phyloP scores from a whole-genome alignment of 2,113 vertebrate genomes.

The Cnemophilus loriae region DNA sequence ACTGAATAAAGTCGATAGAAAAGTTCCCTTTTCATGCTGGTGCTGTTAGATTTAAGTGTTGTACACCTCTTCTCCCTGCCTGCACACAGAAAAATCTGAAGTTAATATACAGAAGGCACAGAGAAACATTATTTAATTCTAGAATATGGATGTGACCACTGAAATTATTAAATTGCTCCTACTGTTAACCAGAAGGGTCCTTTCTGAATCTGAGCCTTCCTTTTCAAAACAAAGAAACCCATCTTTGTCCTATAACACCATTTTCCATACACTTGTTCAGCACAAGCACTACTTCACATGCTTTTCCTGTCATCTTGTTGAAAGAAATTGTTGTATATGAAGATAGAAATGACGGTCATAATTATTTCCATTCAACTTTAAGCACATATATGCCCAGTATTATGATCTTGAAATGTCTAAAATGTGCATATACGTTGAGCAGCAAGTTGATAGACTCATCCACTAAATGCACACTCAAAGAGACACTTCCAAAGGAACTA shows the following conservation, averaged over 20 bases:
- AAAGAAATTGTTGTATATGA: not conserved
- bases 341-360: not conserved
- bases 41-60: not conserved
- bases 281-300: not conserved
- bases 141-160: not conserved
- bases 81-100: not conserved
- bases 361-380: not conserved
- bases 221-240: not conserved
- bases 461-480: not conserved
- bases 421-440: not conserved
- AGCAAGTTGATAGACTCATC: not conserved
- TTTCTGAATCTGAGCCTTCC: not conserved
- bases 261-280: not conserved
- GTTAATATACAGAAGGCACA: not conserved
- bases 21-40: not conserved
- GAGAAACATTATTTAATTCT: not conserved
- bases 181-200: not conserved
- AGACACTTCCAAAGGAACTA: not conserved
- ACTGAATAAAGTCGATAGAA: not conserved
- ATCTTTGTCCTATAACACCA: not conserved
- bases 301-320: not conserved
- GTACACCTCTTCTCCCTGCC: not conserved
- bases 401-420: not conserved
- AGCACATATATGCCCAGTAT: not conserved
- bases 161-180: not conserved